A percentile compares a stretch with the other conserved stretches of the same genome.
These are phyloP conservation scores for Sardinella longiceps DNA, from an alignment of 2,797 vertebrate genomes.

Conservation along the genomic window DNA sequence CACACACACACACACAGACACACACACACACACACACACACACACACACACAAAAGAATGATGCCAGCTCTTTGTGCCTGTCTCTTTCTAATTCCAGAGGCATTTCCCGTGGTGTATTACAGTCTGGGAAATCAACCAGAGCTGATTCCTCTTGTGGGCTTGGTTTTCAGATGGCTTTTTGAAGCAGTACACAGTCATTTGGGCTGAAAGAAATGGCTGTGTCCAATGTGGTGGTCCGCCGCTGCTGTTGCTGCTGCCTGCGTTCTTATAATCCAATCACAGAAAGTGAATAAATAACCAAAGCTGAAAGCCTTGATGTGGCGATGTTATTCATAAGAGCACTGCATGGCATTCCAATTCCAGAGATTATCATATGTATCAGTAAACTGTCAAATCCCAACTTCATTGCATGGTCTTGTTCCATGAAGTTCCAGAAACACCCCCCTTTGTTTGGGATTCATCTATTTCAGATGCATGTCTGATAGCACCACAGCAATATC, in stretches of 20 bases:
- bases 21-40: no score
- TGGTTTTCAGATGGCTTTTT: background rate
- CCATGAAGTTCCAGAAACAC: background rate
- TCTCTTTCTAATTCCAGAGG: background rate
- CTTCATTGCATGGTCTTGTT: background rate
- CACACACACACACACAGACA: no score
- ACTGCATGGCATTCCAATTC: background rate
- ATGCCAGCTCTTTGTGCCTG: background rate
- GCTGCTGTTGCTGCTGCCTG: background rate
- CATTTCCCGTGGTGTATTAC: background rate
- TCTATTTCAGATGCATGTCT: background rate
- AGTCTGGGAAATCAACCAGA: slow-evolving; percentile 9
- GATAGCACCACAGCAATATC: background rate
- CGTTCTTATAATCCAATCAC: no score
- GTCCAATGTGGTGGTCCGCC: background rate
- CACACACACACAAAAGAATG: background rate
- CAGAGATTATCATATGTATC: background rate
- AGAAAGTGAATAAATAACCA: background rate
- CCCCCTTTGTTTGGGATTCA: background rate
- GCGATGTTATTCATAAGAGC: background rate
- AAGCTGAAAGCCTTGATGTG: background rate
- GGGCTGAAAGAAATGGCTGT: background rate
- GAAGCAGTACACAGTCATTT: background rate
- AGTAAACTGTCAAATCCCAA: background rate
- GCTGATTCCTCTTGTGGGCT: background rate